These are phyloP conservation scores for Thereva nobilitata DNA, from an alignment of 2,888 invertebrate genomes.

Conservation along the genomic window DNA sequence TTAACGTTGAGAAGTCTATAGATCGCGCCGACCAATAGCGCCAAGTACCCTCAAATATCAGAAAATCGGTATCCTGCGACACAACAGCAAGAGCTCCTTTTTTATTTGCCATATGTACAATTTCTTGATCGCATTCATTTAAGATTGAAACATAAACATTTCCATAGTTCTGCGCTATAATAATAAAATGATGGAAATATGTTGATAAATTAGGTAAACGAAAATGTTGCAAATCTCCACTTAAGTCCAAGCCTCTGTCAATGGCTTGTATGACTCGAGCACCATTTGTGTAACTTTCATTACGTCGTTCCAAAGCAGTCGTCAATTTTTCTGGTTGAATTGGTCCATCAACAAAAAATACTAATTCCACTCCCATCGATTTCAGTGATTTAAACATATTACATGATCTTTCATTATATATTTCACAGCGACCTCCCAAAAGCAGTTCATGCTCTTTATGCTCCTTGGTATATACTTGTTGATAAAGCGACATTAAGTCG, in stretches of 20 bases:
- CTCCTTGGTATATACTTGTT: background rate
- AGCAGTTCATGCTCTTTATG: constrained; percentile 28
- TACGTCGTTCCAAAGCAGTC: constrained; percentile 23
- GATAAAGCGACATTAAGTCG: constrained; percentile 22
- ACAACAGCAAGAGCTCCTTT: constrained; percentile 38
- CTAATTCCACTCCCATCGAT: constrained; percentile 21
- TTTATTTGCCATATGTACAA: constrained; percentile 36
- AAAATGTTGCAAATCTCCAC: background rate
- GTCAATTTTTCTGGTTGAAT: constrained; percentile 10
- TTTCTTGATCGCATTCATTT: constrained; percentile 41
- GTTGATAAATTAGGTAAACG: background rate
- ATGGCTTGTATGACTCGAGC: constrained; percentile 8
- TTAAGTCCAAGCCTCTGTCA: constrained; percentile 16
- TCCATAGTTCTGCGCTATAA: constrained; percentile 18
- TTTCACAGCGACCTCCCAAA: constrained; percentile 36
- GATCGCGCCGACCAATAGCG: constrained; percentile 33
- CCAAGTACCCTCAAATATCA: constrained; percentile 40
- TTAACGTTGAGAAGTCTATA: constrained; percentile 19
- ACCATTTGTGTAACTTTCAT: constrained; percentile 13
- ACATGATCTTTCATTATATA: constrained; percentile 3
- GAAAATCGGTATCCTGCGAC: constrained; percentile 40
- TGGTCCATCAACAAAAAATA: constrained; percentile 35
- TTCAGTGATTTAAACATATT: constrained; percentile 4
- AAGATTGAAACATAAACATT: constrained; percentile 3
- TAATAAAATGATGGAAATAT: constrained; percentile 17